These are phyloP conservation scores for Oryctes rhinoceros DNA, from an alignment of 1,140 invertebrate genomes.

Conservation along the genomic window DNA sequence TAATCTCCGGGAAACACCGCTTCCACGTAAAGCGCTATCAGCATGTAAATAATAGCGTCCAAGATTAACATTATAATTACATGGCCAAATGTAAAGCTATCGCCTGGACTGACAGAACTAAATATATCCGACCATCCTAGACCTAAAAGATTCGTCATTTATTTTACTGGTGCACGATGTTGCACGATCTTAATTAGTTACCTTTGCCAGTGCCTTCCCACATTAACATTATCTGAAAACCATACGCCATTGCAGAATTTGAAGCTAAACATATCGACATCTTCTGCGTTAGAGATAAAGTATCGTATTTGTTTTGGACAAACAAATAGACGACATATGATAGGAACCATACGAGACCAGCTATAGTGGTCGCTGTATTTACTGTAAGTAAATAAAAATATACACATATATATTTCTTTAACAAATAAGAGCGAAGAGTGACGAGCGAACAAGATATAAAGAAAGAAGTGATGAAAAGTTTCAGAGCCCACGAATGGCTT, in stretches of 20 bases:
- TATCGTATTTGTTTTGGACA: slow-evolving; percentile 67
- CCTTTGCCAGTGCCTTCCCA: slow-evolving; percentile 71
- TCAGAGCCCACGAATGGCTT: no score
- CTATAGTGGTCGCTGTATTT: slow-evolving; percentile 74
- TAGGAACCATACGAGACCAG: slow-evolving; percentile 76
- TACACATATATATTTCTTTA: no score
- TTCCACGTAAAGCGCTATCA: slow-evolving; percentile 78
- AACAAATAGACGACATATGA: slow-evolving; percentile 75
- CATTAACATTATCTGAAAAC: slow-evolving; percentile 70
- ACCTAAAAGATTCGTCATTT: slow-evolving; percentile 61
- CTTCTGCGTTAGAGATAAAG: slow-evolving; percentile 64
- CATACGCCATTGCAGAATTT: slow-evolving; percentile 80
- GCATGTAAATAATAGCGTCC: slow-evolving; percentile 71
- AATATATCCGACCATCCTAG: slow-evolving; percentile 80
- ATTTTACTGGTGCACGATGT: not conserved
- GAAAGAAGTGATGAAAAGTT: no score
- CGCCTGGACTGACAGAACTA: slow-evolving; percentile 73
- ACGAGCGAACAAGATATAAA: no score
- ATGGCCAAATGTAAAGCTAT: slow-evolving; percentile 72
- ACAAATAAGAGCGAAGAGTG: no score
- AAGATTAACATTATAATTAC: slow-evolving; percentile 73
- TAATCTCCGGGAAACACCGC: slow-evolving; percentile 76
- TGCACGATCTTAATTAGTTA: slow-evolving; percentile 30
- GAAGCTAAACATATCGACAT: slow-evolving; percentile 69
- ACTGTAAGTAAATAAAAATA: no score